Evolutionary conservation across 2,888 invertebrate species (phyloP), one percentile per base, ranked within the genome.

Genomic region (Microlaimidae sp.): DNA sequence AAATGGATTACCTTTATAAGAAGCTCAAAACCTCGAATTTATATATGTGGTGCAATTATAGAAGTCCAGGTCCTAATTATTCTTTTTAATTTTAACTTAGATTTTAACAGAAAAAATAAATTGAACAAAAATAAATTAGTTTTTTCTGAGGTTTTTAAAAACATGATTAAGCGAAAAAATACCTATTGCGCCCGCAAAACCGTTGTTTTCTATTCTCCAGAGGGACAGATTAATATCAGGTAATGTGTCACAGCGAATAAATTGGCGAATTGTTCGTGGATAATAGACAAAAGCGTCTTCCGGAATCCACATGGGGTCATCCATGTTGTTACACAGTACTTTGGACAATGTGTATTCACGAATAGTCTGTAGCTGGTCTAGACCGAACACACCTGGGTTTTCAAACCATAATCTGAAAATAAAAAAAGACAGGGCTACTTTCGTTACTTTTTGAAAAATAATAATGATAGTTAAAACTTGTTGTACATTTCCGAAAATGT

Each of bases 271-370:
- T n/a, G 7, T n/a, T 21, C 13, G 19, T 17, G 48, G 46, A 29
- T 52, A 42, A 19, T 29, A 51, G 4, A 26, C 29, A 28, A 90
- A 92, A 0, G 85, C 81, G 65, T 90, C 80, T 59, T 77, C 77
- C 21, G 82, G 81, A 17, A 86, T 66, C 28, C 62, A 61, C n/a
- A 82, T 80, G 45, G 93, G 85, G 61, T 82, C 81, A 66, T 95
- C 93, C 1, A 84, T 84, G 66, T 85, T 88, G 66, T 92, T 86
- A 69, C 93, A 95, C 2, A 95, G 73, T 19, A 92, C 77, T 42
- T 84, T 76, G 0, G 83, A 82, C 28, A 93, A 73, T 32, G 80
- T 81, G 0, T 81, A 77, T 69, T 83, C 80, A 66, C 82, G 82
- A 47, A 95, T 82, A 72, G 92, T 82, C 2, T 78, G 76, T 3